Evolutionary conservation across 1,140 invertebrate species (phyloP).

Genomic region (Eriocheir sinensis): DNA sequence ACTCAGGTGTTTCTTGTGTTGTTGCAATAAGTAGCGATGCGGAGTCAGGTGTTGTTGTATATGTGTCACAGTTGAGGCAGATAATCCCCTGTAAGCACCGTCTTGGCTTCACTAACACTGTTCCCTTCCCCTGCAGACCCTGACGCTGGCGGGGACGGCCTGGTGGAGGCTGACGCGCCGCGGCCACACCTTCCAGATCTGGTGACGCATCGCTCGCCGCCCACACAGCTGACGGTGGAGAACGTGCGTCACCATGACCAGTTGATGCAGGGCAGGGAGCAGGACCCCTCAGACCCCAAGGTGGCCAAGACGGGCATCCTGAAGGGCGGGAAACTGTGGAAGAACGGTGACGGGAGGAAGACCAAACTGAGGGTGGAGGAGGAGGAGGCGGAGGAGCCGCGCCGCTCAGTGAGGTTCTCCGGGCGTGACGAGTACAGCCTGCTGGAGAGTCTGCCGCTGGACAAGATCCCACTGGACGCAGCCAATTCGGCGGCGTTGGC

Average conservation of each 20-base stretch:
- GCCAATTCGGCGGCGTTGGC: slow-evolving; percentile 64
- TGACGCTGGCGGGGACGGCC: slow-evolving; percentile 67
- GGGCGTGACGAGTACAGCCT: slow-evolving; percentile 77
- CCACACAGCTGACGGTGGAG: slow-evolving; percentile 75
- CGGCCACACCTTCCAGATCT: slow-evolving; percentile 78
- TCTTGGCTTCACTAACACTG: slow-evolving; percentile 23
- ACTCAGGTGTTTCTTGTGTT: no score
- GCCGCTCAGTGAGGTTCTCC: slow-evolving; percentile 78
- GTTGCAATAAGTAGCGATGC: no score
- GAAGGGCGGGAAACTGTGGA: slow-evolving; percentile 86
- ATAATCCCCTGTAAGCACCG: not conserved
- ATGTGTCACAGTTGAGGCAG: not conserved
- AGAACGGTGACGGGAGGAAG: slow-evolving; percentile 80
- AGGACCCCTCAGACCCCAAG: slow-evolving; percentile 60
- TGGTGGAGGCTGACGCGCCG: slow-evolving; percentile 72
- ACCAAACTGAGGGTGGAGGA: slow-evolving; percentile 65
- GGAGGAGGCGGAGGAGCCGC: slow-evolving; percentile 73
- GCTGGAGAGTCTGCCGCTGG: slow-evolving; percentile 67
- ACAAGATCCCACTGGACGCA: slow-evolving; percentile 72
- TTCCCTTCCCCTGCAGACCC: slow-evolving; percentile 59
- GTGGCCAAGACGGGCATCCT: slow-evolving; percentile 83
- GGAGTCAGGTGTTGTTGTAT: not conserved
- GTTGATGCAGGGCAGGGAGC: slow-evolving; percentile 72
- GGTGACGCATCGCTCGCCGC: slow-evolving; percentile 68
- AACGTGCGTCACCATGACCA: slow-evolving; percentile 77